Evolutionary conservation across 2,888 invertebrate species (phyloP), one percentile per base, ranked within the genome.

Genomic region (Plagiodera versicolora): DNA sequence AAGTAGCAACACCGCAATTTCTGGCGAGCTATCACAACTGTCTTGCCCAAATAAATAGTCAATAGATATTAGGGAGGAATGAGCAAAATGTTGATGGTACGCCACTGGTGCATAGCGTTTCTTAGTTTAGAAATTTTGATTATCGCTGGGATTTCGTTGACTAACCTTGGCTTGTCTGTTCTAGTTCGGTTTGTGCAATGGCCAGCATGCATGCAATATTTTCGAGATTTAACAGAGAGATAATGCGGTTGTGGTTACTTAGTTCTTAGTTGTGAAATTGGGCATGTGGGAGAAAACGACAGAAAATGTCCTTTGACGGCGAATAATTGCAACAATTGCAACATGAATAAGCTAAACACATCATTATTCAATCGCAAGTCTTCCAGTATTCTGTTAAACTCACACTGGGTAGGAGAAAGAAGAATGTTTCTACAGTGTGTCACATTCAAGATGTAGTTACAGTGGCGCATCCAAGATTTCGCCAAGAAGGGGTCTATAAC

Each of bases 101-200:
- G 39, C 39, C 39, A 14, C 39, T 39, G 39, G 14, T n/a, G 14
- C n/a, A 14, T 39, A 4, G 32, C 48, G 58, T 54, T 49, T 53
- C 52, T 49, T 30, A 50, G 28, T 61, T 64, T 64, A 53, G 64
- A 64, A 64, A 64, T 64, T 61, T 57, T 49, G 54, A 55, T 46
- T 45, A 30, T 51, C 9, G 39, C 30, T 24, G 55, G 39, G 39
- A 39, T 39, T 39, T 60, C 45, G 51, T 64, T 56, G 61, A 52
- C 50, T 61, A 64, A 64, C 64, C 61, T 64, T 64, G 64, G 61
- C 6, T 24, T 61, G 55, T 60, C 46, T 53, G 56, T 63, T 63
- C 56, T 50, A 55, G 46, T 46, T 32, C 18, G 20, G 54, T 61
- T 61, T 58, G 54, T 61, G 61, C 54, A 61, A 61, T 50, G 35